A percentile compares a stretch with the other conserved stretches of the same genome.
phyloP scores from a whole-genome alignment of 2,888 invertebrate species.

The Scrobipalpa costella region DNA sequence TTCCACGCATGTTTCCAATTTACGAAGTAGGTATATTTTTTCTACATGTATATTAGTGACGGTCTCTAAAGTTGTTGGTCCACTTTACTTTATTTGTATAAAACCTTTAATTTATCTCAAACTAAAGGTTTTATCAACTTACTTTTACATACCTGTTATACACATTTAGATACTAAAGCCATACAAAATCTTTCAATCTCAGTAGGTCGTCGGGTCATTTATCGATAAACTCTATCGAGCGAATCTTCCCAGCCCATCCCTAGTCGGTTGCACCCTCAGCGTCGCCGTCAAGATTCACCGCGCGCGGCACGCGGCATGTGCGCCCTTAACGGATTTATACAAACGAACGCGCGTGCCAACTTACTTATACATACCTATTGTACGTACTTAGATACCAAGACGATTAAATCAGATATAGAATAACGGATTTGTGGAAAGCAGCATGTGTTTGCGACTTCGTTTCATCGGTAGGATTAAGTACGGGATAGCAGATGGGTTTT shows the following conservation, averaged over 20 bases:
- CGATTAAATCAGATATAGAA: not conserved
- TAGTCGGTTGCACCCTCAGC: constrained; percentile 55
- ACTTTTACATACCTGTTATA: too few relatives aligned
- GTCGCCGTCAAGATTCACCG: constrained; percentile 69
- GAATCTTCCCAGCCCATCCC: constrained; percentile 36
- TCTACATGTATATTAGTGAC: too few relatives aligned
- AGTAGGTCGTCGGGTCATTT: not conserved
- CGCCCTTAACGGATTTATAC: constrained; percentile 78
- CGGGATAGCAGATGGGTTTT: too few relatives aligned
- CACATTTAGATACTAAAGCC: not conserved
- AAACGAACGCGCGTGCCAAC: constrained; percentile 62
- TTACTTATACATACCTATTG: constrained; percentile 25
- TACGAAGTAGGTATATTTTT: too few relatives aligned
- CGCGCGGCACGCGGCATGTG: constrained; percentile 72
- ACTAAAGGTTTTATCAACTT: too few relatives aligned
- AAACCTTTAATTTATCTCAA: too few relatives aligned
- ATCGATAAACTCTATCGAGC: constrained; percentile 27
- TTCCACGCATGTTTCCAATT: too few relatives aligned
- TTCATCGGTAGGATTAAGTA: not conserved
- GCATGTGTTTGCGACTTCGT: not conserved
- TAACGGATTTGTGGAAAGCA: not conserved
- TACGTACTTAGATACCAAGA: not conserved
- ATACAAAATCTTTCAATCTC: not conserved
- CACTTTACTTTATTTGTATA: too few relatives aligned
- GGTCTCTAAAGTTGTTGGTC: too few relatives aligned